Conservation (phyloP, 2,797 vertebrate genomes). For the Serranus cabrilla region DNA sequence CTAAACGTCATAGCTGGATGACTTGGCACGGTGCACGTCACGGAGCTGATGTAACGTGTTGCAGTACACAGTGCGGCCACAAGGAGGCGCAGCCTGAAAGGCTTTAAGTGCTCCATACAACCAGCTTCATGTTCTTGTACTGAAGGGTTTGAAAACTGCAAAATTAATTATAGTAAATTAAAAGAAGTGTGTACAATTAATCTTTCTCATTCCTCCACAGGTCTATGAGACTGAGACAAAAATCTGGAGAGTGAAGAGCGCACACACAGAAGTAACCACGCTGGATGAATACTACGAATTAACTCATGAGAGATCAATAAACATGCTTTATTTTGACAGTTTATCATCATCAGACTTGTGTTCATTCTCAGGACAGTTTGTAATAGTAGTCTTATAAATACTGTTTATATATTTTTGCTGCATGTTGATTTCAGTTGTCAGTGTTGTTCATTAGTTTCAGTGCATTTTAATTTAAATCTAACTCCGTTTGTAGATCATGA, state of each 20-base stretch:
- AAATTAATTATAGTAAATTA: neutral
- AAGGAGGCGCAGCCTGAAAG: slow-evolving; percentile 4
- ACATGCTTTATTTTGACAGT: slow-evolving; percentile 51
- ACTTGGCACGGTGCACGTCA: neutral
- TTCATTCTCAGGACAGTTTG: slow-evolving; percentile 50
- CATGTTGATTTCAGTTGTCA: slow-evolving; percentile 41
- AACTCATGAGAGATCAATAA: slow-evolving; percentile 53
- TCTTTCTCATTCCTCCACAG: slow-evolving; percentile 58
- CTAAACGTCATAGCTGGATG: neutral
- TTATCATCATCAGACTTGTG: slow-evolving; percentile 23
- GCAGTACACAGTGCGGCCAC: slow-evolving; percentile 43
- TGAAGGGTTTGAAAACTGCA: neutral
- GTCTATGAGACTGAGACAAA: slow-evolving; percentile 72
- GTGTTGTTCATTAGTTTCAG: slow-evolving; percentile 33
- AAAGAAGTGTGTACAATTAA: neutral
- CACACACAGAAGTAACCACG: slow-evolving; percentile 7
- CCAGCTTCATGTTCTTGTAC: neutral
- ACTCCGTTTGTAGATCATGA: slow-evolving; percentile 1
- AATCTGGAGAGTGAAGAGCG: slow-evolving; percentile 24
- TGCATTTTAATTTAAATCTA: slow-evolving; percentile 40
- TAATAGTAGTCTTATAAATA: slow-evolving; percentile 72
- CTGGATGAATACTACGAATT: slow-evolving; percentile 36
- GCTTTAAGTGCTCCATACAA: neutral
- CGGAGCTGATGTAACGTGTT: slow-evolving; percentile 10
- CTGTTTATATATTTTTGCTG: slow-evolving; percentile 73